Percentiles rank a stretch among this genome's conserved stretches.
phyloP scores from a whole-genome alignment of 2,888 invertebrate genomes.

The Poecilobothrus nobilitatus region DNA sequence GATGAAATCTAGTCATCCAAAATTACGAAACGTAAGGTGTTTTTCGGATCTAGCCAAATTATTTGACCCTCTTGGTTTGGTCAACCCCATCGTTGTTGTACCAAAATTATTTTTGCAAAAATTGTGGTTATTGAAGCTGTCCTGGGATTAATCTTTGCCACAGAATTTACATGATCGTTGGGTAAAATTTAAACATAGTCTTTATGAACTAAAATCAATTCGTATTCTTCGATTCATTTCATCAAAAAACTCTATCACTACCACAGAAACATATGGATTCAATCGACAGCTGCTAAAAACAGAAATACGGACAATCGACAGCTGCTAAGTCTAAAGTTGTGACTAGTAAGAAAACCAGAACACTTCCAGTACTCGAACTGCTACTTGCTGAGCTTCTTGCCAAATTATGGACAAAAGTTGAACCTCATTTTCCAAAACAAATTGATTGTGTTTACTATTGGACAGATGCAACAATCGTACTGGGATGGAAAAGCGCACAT shows the following conservation, averaged over 20 bases:
- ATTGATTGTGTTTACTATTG: slow-evolving; percentile 20
- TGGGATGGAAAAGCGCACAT: slow-evolving; percentile 20
- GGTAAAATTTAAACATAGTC: slow-evolving; percentile 7
- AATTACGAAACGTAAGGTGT: slow-evolving; percentile 16
- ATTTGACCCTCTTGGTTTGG: slow-evolving; percentile 21
- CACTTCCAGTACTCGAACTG: slow-evolving; percentile 30
- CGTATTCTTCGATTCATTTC: slow-evolving; percentile 17
- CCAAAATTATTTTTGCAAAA: slow-evolving; percentile 21
- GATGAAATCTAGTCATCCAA: no score
- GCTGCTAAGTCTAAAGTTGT: slow-evolving; percentile 19
- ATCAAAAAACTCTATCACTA: neutral
- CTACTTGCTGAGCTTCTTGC: slow-evolving; percentile 28
- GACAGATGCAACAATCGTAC: slow-evolving; percentile 23
- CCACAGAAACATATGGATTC: slow-evolving; percentile 18
- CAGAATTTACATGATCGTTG: slow-evolving; percentile 4
- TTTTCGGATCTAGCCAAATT: slow-evolving; percentile 18
- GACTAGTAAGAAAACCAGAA: slow-evolving; percentile 17
- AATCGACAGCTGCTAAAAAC: no score
- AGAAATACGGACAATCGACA: neutral
- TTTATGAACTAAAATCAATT: slow-evolving; percentile 13
- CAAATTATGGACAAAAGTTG: slow-evolving; percentile 20
- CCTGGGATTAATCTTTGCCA: no score
- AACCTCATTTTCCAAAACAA: slow-evolving; percentile 13
- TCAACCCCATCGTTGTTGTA: slow-evolving; percentile 20
- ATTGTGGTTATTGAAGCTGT: no score